Conservation (phyloP, 2,113 vertebrate genomes). For the Corythaixoides concolor region DNA sequence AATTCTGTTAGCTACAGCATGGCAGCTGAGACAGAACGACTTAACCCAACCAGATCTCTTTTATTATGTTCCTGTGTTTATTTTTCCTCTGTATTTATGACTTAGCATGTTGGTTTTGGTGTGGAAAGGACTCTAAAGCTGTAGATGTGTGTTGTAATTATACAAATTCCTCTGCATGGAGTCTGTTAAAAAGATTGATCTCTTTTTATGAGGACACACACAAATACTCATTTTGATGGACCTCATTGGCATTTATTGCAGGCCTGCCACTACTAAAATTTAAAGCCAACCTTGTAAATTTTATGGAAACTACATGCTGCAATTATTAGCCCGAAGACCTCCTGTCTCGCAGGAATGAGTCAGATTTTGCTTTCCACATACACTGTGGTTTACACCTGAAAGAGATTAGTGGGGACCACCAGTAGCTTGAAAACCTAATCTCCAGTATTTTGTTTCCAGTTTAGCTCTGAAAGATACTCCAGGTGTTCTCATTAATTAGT, state of each 20-base stretch:
- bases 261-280: conserved; percentile 69
- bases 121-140: conserved; percentile 65
- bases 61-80: conserved; percentile 69
- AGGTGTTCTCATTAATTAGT: conserved; percentile 92
- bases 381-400: conserved; percentile 89
- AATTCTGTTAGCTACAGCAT: conserved; percentile 45
- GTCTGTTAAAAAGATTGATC: conserved; percentile 71
- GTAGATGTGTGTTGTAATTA: conserved; percentile 69
- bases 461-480: conserved; percentile 80
- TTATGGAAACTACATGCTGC: conserved; percentile 67
- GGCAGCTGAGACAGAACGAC: background rate
- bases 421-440: conserved; percentile 89
- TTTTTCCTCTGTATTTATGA: conserved; percentile 69
- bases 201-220: conserved; percentile 64
- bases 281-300: conserved; percentile 67
- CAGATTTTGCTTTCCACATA: conserved; percentile 63
- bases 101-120: conserved; percentile 63
- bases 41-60: conserved; percentile 55
- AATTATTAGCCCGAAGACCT: conserved; percentile 72
- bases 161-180: conserved; percentile 67
- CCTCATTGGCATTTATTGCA: conserved; percentile 58
- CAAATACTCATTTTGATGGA: conserved; percentile 65
- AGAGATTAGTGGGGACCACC: conserved; percentile 91
- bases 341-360: conserved; percentile 59
- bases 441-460: conserved; percentile 90